Base-by-base conservation (phyloP, 1,140 invertebrate species). In the Nephila pilipes region DNA sequence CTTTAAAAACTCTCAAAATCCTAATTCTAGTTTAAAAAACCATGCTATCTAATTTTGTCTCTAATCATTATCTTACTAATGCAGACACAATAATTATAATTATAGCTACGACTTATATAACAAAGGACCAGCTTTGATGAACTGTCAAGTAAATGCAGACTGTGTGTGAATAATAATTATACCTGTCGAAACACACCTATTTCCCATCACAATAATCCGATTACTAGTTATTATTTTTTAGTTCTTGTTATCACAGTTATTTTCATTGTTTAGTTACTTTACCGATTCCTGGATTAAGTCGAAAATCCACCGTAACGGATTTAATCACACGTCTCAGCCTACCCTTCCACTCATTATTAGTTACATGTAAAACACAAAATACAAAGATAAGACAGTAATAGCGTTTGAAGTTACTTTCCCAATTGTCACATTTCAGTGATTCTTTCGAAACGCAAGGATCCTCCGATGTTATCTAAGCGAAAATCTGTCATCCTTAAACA, bases 371-470 rank as follows among this genome's bases (percentile, higher is more conserved):
- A 36, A 65, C 12, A 6, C 22, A 65, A 75, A 29, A 29, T 75
- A 16, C 29, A 32, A 75, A 75, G 65, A 75, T 75, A 32, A 75
- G 16, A 75, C 29, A 75, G 29, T 16, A 32, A 29, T 18, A 32
- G 29, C 29, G 29, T 29, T 75, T 12, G 6, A 29, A 32, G 29
- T 20, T 32, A 16, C 29, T 75, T 65, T n/a, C 63, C 14, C 63
- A 75, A 46, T 22, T 14, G 80, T 54, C 80, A 81, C 80, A 81
- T 81, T 81, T 81, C 80, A 55, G 36, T 29, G 80, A 18, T 81
- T 36, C 36, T 55, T n/a, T n/a, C 14, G 25, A n/a, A 81, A 55
- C 36, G 20, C 32, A 25, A 32, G 65, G 14, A 14, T 29, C 16
- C 25, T 36, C 3, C 16, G 65, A 32, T 75, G 14, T 81, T 46